These are phyloP conservation scores for Drosophila fungiperda DNA, from an alignment of 2,888 invertebrate genomes.

Conservation along the genomic window DNA sequence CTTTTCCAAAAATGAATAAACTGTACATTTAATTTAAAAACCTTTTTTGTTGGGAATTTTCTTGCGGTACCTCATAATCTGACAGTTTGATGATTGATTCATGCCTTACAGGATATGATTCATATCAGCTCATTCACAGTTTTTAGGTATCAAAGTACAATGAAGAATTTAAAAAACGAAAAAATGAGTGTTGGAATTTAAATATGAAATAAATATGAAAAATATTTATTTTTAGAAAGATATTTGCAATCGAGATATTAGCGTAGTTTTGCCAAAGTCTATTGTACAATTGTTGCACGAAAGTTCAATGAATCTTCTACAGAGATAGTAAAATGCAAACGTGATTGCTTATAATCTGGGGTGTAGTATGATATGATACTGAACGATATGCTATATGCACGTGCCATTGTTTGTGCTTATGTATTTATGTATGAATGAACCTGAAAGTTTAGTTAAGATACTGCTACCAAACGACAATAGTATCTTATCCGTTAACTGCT, in stretches of 20 bases:
- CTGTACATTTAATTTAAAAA: background rate
- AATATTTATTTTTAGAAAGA: background rate
- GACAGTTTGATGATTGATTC: conserved; percentile 50
- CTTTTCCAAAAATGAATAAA: background rate
- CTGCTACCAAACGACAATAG: conserved; percentile 69
- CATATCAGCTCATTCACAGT: conserved; percentile 17
- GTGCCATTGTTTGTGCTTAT: conserved; percentile 64
- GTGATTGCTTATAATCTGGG: conserved; percentile 67
- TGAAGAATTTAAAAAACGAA: background rate
- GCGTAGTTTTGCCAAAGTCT: background rate
- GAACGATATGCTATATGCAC: conserved; percentile 60
- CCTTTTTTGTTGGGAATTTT: background rate
- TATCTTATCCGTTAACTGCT: conserved; percentile 75
- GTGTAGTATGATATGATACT: conserved; percentile 44
- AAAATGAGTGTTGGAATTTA: background rate
- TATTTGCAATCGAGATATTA: background rate
- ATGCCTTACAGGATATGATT: conserved; percentile 40
- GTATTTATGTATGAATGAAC: conserved; percentile 47
- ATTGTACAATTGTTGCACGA: background rate
- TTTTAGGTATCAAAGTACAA: background rate
- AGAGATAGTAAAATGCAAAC: conserved; percentile 65
- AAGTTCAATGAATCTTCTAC: conserved; percentile 63
- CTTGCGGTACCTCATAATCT: background rate
- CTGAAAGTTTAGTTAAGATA: conserved; percentile 78
- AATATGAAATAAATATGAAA: background rate